Evolutionary conservation across 2,888 invertebrate genomes (phyloP).

Genomic region (Theretra japonica): DNA sequence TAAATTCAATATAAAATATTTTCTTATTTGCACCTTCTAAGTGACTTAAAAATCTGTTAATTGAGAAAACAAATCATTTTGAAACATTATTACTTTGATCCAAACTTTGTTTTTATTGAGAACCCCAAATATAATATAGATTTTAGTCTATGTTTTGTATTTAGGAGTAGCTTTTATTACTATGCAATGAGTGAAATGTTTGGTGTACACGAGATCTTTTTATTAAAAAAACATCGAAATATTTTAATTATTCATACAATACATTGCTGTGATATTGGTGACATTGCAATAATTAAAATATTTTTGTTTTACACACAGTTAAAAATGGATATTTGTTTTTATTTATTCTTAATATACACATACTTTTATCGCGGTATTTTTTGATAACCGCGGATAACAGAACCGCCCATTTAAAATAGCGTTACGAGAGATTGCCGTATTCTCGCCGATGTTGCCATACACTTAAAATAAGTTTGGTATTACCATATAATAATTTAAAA

Average conservation of each 20-base stretch:
- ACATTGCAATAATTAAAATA: conserved; percentile 3
- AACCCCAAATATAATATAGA: too few species aligned
- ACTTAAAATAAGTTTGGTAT: conserved; percentile 18
- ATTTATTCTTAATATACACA: neutral
- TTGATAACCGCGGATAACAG: neutral
- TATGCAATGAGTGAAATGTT: neutral
- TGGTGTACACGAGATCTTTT: neutral
- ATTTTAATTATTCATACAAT: neutral
- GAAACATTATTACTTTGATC: too few species aligned
- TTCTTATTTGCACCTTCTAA: too few species aligned
- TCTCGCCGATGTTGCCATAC: conserved; percentile 44
- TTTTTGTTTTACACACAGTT: neutral
- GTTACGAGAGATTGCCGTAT: conserved; percentile 36
- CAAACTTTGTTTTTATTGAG: too few species aligned
- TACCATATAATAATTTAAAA: conserved; percentile 30
- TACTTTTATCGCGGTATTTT: neutral
- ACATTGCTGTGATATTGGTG: neutral
- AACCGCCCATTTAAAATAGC: neutral
- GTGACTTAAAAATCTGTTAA: too few species aligned
- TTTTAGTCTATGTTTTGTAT: too few species aligned
- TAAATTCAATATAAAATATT: too few species aligned
- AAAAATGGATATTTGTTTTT: neutral
- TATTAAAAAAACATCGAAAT: neutral
- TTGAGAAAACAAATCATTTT: too few species aligned
- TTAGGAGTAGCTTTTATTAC: too few species aligned